Evolutionary conservation across 2,888 invertebrate species (phyloP), one percentile per base, ranked within the genome.

Genomic region (Thymelicus sylvestris): DNA sequence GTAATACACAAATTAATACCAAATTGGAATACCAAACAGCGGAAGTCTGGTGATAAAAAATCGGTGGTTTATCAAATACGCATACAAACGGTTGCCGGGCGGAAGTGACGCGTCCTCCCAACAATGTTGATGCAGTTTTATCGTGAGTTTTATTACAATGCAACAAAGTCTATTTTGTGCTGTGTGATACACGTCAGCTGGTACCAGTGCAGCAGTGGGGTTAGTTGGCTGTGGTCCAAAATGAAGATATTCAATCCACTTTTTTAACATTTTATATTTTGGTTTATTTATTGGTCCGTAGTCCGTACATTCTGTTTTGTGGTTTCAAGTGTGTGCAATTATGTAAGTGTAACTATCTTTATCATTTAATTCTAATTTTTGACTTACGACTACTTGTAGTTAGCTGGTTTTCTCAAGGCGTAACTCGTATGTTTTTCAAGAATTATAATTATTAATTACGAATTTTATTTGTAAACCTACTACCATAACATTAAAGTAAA

Each of bases 11-110:
- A 66, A 70, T 65, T 70, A 70, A 66, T 52, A 61, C 15, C 50
- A 57, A 64, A 70, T 65, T 65, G 65, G 64, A 65, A 70, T 48
- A 60, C 60, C 65, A 63, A 31, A 59, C 72, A 66, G 72, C 75
- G 78, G 78, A 78, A 74, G 74, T 73, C 70, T 62, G 62, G 72
- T 74, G 79, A 77, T 80, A 79, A 81, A 82, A 85, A 87, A 89
- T 88, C 85, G 86, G 88, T 89, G 85, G 80, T 85, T 86, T 86
- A 87, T 89, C 88, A 89, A 87, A 88, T 88, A 87, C 81, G 84
- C 83, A 87, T 84, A 85, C 83, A 84, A 74, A 72, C 66, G 65
- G 66, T 57, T 50, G 38, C 57, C 38, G 57, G 73, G 78, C 85
- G 86, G 86, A 87, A 86, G 84, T 86, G 85, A 84, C 86, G 83